Evolutionary conservation across 2,113 vertebrate species (phyloP).

Genomic region (Mesocricetus auratus): DNA sequence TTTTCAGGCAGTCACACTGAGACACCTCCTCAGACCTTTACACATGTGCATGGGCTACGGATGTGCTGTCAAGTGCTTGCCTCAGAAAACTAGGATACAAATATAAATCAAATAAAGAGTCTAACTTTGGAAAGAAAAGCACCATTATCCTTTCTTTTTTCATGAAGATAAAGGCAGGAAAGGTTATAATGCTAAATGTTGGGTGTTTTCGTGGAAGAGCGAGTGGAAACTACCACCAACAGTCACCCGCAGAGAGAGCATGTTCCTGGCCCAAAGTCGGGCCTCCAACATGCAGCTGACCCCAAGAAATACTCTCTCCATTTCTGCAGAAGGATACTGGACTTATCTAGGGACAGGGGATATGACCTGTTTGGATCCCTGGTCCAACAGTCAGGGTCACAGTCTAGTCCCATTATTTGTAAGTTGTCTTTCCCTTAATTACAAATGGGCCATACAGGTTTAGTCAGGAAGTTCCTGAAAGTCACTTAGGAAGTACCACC

Average conservation of each 20-base stretch:
- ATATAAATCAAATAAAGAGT: not conserved
- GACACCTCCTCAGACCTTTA: not conserved
- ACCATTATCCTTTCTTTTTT: not conserved
- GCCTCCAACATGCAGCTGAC: not conserved
- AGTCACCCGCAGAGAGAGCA: not conserved
- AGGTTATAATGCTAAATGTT: not conserved
- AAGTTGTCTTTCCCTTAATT: constrained; percentile 52
- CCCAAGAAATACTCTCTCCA: not conserved
- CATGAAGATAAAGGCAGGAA: not conserved
- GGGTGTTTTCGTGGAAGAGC: not conserved
- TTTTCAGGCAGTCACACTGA: not conserved
- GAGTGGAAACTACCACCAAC: fast-evolving
- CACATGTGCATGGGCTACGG: not conserved
- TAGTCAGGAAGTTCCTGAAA: not conserved
- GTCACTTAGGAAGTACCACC: not conserved
- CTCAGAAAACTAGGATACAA: not conserved
- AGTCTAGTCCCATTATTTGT: constrained; percentile 29
- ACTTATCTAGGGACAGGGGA: not conserved
- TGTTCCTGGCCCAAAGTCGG: fast-evolving
- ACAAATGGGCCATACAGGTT: not conserved
- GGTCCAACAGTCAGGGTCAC: not conserved
- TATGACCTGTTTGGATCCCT: not conserved
- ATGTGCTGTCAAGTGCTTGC: fast-evolving
- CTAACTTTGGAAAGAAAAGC: not conserved
- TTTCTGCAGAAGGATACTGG: not conserved